Base-by-base conservation (phyloP, 2,797 vertebrate species). In the Cossypha heuglini region DNA sequence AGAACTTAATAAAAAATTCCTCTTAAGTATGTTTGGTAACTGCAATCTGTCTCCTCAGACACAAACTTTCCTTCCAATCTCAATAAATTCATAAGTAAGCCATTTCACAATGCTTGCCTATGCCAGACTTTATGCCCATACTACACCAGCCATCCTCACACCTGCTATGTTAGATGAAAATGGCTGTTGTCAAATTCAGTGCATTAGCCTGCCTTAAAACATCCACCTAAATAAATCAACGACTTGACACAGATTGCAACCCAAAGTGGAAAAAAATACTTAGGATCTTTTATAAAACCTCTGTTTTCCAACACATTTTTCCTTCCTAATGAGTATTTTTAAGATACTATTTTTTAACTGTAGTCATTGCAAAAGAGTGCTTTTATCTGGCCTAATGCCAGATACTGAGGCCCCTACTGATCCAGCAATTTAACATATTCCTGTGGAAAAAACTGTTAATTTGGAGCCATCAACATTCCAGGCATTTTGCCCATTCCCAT, bases 401-500 rank as follows among this genome's bases (percentile, higher is more conserved):
- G 29, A 74, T 24, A 57, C 63, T 8, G 16, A 91, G 26, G 51
- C 85, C 75, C 54, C 69, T 78, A 83, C 29, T 72, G 43, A 95
- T 80, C 74, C 0, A 90, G 57, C 31, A 86, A 94, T 87, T 95
- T 88, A 78, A 74, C 83, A 49, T 49, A 79, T 77, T 94, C 42
- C 79, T 88, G 79, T 86, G 66, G 54, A 92, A 94, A 95, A 93
- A 78, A 31, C 42, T 84, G 78, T 85, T 83, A 91, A 90, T 96
- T 96, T 92, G 86, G 40, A 92, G 79, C 72, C 35, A 94, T 74
- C 73, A 59, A 46, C 94, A 94, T 76, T 93, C 89, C 87, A 95
- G 93, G 88, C 94, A 95, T 86, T 93, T 92, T 96, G 96, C 96
- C 88, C 48, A 43, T 85, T 91, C 90, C 86, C 86, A 95, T 91